phyloP scores from a whole-genome alignment of 2,888 invertebrate genomes.

The Rhopalosiphum nymphaeae region DNA sequence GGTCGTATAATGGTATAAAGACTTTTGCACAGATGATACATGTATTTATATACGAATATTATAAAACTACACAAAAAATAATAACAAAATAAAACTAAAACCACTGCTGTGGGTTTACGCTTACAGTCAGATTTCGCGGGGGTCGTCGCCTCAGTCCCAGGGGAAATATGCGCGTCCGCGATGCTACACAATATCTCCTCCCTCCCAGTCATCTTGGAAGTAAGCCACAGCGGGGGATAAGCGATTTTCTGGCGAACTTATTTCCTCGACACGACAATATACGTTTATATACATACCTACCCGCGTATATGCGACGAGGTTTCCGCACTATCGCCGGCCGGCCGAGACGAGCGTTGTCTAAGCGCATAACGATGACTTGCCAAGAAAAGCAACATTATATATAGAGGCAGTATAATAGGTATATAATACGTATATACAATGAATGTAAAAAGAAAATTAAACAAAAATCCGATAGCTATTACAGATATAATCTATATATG shows the following conservation, averaged over 20 bases:
- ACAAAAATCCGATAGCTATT: neutral
- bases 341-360: conserved; percentile 11
- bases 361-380: neutral
- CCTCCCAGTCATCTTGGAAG: neutral
- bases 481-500: neutral
- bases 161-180: conserved; percentile 46
- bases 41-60: neutral
- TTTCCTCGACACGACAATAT: conserved; percentile 20
- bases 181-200: neutral
- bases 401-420: neutral
- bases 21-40: conserved; percentile 1
- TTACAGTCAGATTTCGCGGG: conserved; percentile 28
- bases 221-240: conserved; percentile 26
- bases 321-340: neutral
- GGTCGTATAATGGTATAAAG: conserved; percentile 21
- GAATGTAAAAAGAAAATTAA: neutral
- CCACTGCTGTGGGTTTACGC: conserved; percentile 17
- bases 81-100: conserved; percentile 29
- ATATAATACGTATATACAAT: neutral
- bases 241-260: conserved; percentile 52
- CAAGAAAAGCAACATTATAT: neutral
- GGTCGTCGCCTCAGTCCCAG: conserved; percentile 16
- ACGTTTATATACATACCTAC: neutral
- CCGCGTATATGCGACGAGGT: neutral
- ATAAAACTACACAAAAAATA: conserved; percentile 6